Evolutionary conservation across 1,140 invertebrate species (phyloP), one percentile per base, ranked within the genome.

Genomic region (Drosophila pachea): DNA sequence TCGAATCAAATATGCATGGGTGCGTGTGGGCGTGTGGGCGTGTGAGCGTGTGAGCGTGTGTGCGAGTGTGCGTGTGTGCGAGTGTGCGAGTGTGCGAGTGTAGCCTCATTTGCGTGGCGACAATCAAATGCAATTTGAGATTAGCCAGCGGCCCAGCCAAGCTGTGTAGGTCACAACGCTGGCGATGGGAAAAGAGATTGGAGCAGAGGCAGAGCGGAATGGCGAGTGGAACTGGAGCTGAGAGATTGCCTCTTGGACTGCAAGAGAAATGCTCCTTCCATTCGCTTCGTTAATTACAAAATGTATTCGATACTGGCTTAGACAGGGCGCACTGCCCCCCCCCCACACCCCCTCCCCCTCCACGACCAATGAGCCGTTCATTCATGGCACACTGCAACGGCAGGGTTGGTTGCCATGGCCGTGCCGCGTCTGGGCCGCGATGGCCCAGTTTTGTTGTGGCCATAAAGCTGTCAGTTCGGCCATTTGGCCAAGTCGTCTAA

Each of bases 401-500:
- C 47, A 52, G 58, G 64, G 69, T 56, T 62, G 64, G 35, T 64
- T 73, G 42, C 64, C 40, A 56, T 61, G 56, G 7, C 60, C 40
- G 49, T 52, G 22, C 11, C 16, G 35, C 9, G 31, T 9, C 4
- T 36, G 31, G 48, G 31, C 42, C 42, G 8, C 22, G 52, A n/a
- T 48, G 64, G 49, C 65, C 56, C 65, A 68, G 22, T 62, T 68
- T 22, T 65, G 70, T 66, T 62, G 78, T 84, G 78, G 76, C 45
- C 78, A 84, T 83, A 78, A 83, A 83, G 73, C 79, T 84, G 78
- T 84, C 76, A 59, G 16, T 35, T 33, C 70, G 64, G 52, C 73
- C 79, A 75, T 73, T 78, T 59, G 22, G 72, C 79, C 68, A 84
- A 67, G 68, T 67, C 50, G 79, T 67, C 56, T 69, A 70, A 35